Evolutionary conservation across 2,888 invertebrate genomes (phyloP).

Genomic region (Schrankia costaestrigalis): DNA sequence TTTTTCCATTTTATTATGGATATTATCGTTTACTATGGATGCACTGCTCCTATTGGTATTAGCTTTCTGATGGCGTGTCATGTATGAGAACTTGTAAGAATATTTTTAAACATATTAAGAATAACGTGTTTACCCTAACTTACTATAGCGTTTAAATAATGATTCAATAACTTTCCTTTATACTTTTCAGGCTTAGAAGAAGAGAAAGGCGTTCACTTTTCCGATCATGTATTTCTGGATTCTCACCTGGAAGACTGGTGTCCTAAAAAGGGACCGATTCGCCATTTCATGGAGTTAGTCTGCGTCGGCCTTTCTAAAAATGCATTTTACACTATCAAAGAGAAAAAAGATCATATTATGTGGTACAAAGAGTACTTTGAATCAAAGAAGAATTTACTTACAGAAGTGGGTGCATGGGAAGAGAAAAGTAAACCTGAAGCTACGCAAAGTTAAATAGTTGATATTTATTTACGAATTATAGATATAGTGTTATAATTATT

Average conservation of each 20-base stretch:
- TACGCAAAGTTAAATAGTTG: conserved; percentile 27
- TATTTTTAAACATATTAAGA: no score
- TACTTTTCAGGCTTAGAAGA: conserved; percentile 80
- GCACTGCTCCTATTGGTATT: no score
- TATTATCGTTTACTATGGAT: no score
- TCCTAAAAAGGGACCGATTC: conserved; percentile 92
- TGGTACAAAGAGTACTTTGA: conserved; percentile 97
- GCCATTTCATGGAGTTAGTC: conserved; percentile 98
- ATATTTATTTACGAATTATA: conserved; percentile 22
- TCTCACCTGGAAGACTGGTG: conserved; percentile 93
- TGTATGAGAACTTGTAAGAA: no score
- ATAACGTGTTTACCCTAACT: no score
- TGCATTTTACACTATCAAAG: conserved; percentile 91
- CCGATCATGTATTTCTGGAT: conserved; percentile 97
- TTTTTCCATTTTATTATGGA: no score
- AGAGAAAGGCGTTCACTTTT: conserved; percentile 88
- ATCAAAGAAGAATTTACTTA: conserved; percentile 86
- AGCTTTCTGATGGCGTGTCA: no score
- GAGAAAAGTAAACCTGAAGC: conserved; percentile 35
- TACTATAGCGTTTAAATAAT: no score
- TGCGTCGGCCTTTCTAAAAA: conserved; percentile 96
- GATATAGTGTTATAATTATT: conserved; percentile 18
- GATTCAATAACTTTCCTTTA: no score
- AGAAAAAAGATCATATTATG: conserved; percentile 93
- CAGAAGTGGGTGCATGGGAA: conserved; percentile 82